Conservation (phyloP, 2,113 vertebrate genomes). For the Sebastes fasciatus region DNA sequence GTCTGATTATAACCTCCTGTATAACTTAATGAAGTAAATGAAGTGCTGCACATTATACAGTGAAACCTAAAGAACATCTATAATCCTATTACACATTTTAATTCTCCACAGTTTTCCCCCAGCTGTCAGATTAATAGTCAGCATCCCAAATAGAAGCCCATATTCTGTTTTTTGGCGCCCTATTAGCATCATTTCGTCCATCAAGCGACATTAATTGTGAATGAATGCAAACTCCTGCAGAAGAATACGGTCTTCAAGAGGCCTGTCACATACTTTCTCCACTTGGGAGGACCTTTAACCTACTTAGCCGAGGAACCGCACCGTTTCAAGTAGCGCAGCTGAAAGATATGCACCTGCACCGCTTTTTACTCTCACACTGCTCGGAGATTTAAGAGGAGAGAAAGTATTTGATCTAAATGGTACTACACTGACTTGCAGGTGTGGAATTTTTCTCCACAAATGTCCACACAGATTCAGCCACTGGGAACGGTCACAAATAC, state of each 20-base stretch:
- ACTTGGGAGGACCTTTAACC: slow-evolving; percentile 88
- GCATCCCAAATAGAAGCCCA: slow-evolving; percentile 58
- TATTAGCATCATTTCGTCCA: slow-evolving; percentile 90
- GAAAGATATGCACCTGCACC: slow-evolving; percentile 85
- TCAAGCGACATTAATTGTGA: slow-evolving; percentile 88
- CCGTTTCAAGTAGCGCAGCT: slow-evolving; percentile 84
- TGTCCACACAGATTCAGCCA: slow-evolving; percentile 26
- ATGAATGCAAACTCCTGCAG: slow-evolving; percentile 86
- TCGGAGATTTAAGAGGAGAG: slow-evolving; percentile 75
- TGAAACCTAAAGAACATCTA: slow-evolving; percentile 18
- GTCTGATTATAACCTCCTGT: slow-evolving; percentile 4
- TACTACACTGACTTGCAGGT: slow-evolving; percentile 70
- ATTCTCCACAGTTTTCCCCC: slow-evolving; percentile 32
- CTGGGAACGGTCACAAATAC: neutral
- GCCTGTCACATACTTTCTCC: slow-evolving; percentile 87
- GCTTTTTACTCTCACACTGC: slow-evolving; percentile 80
- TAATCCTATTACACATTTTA: slow-evolving; percentile 50
- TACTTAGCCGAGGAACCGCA: slow-evolving; percentile 83
- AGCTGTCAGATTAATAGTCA: slow-evolving; percentile 52
- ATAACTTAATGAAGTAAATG: slow-evolving; percentile 31
- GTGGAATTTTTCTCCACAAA: slow-evolving; percentile 56
- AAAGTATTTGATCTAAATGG: slow-evolving; percentile 82
- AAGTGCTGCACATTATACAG: slow-evolving; percentile 1
- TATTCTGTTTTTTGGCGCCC: slow-evolving; percentile 77
- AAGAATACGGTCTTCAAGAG: slow-evolving; percentile 88